Evolutionary conservation across 1,140 invertebrate species (phyloP), one percentile per base, ranked within the genome.

Genomic region (Aphis gossypii): DNA sequence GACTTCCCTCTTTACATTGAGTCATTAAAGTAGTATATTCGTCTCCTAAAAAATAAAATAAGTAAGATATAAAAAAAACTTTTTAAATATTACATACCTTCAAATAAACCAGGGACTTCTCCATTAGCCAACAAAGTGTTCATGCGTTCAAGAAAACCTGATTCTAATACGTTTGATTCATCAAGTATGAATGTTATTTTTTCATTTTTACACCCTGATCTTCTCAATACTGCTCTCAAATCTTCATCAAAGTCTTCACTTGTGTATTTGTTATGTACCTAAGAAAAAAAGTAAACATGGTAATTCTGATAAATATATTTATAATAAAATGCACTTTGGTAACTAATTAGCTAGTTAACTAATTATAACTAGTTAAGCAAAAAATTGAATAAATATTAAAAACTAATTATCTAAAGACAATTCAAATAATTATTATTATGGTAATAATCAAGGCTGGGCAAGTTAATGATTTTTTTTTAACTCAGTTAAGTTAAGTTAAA

Each of bases 141-240:
- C 99, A 99, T 99, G 94, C 99, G 96, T 96, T 99, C 99, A 86
- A 99, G 96, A 96, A 99, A 99, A 87, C 99, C 98, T 23, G 99
- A 99, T 96, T 99, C 99, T 76, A 99, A 95, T 56, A 99, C 99
- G 95, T 99, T 99, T 0, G 99, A 99, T 95, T 99, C 99, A 95
- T 99, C 99, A 94, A 99, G 96, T 94, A 99, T 99, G 95, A 99
- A 99, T 68, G 98, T 99, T 87, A 99, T 99, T 95, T 99, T 99
- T 95, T 99, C 99, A 95, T 98, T 98, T 95, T 99, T 99, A 95
- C 99, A 99, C 23, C 99, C 99, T 41, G 99, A 97, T 94, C 99
- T 96, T 84, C 99, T 96, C 48, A 99, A 95, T 23, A 99, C 99
- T 94, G 97, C 97, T 94, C 99, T 97, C 41, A 99, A 96, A 96